Base-by-base conservation (phyloP, 2,797 vertebrate genomes). In the Cyprinodon diabolis region DNA sequence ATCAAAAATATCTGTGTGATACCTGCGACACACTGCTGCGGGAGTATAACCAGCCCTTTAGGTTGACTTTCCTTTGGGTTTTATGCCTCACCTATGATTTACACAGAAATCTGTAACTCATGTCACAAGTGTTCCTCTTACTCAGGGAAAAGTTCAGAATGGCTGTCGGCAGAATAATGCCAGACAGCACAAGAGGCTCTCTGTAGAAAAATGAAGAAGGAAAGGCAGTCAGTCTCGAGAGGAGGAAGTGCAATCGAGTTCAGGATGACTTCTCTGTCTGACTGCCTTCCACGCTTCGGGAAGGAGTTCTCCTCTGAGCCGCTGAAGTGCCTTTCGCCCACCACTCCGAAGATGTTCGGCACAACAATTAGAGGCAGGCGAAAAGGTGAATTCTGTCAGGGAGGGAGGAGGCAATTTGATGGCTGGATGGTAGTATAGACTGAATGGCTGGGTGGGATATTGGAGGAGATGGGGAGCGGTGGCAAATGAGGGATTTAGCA, bases 231-330 rank as follows among this genome's bases (percentile, higher is more conserved):
- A 65, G 83, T 73, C 58, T 12, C 58, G 67, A 81, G 75, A 85
- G 79, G 80, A 84, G 87, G 89, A 84, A 89, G 89, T 87, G 80
- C 35, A 71, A 80, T 85, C 70, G 6, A 75, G 88, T 89, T 91
- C 89, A 90, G 82, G 86, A 74, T 74, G 84, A 84, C 89, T 85
- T 77, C 83, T 83, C 84, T 79, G 76, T 90, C 88, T 92, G 86
- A 82, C 79, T 54, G 54, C 72, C 76, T 76, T 76, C 72, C 63
- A 19, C 77, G 82, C 77, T 81, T 2, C 49, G 67, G 40, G 57
- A 81, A 71, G 68, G 72, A 80, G 80, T 74, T 76, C 76, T 77
- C 30, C 7, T 84, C 76, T 56, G 10, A 68, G 79, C 76, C 69
- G 80, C 68, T 85, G 43, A 65, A 68, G 71, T 65, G 71, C 52